Evolutionary conservation across 2,797 vertebrate genomes (phyloP).

Genomic region (Phoeniculus purpureus): DNA sequence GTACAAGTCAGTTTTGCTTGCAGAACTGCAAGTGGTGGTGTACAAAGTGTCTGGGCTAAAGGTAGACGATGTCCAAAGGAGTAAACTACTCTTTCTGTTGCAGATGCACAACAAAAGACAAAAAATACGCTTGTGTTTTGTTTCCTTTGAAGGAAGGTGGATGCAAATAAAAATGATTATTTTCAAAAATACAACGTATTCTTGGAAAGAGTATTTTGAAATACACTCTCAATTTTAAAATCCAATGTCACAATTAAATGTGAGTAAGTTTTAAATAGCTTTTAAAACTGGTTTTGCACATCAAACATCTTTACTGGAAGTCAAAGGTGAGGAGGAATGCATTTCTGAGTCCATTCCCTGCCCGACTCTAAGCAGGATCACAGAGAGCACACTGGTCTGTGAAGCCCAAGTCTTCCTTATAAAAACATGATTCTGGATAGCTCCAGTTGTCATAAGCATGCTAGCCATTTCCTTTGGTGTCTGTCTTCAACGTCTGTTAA

Average conservation of each 20-base stretch:
- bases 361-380: background rate
- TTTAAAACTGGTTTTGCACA: background rate
- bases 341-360: background rate
- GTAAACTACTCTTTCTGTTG: background rate
- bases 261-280: background rate
- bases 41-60: background rate
- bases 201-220: no score
- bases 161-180: background rate
- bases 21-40: background rate
- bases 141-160: background rate
- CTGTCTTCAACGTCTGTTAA: background rate
- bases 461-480: constrained; percentile 41
- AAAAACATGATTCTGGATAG: background rate
- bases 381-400: background rate
- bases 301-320: background rate
- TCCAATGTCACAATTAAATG: background rate
- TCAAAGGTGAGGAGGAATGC: background rate
- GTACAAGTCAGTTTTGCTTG: background rate
- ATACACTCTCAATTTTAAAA: background rate
- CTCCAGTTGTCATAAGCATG: constrained; percentile 20
- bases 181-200: background rate
- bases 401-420: background rate
- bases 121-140: background rate
- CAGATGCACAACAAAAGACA: background rate
- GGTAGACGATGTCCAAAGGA: background rate